Evolutionary conservation across 35 echinoderm and acorn worm species (phyloP).

Genomic region (Heliocidaris erythrogramma): DNA sequence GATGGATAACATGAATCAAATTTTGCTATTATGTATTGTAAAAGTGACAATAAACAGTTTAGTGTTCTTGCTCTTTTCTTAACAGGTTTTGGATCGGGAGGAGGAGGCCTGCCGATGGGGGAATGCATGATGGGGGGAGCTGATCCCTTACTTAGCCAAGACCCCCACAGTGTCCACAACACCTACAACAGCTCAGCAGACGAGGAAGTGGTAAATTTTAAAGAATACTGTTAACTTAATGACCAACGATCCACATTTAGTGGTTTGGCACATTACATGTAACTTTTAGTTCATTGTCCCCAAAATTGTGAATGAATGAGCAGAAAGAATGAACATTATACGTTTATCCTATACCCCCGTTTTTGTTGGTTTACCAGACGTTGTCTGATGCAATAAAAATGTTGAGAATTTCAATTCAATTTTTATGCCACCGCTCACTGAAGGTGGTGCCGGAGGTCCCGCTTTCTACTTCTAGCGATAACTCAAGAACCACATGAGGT

Average conservation of each 20-base stretch:
- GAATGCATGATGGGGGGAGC: conserved; percentile 87
- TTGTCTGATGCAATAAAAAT: too few species aligned
- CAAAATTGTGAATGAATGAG: background rate
- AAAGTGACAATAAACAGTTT: too few species aligned
- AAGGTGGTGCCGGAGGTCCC: too few species aligned
- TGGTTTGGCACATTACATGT: background rate
- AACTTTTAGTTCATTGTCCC: background rate
- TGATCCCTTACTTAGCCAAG: conserved; percentile 84
- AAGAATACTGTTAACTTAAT: background rate
- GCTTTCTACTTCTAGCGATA: too few species aligned
- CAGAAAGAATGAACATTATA: background rate
- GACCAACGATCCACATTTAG: background rate
- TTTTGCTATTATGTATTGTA: background rate
- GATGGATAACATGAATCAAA: background rate
- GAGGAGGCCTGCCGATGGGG: conserved; percentile 15
- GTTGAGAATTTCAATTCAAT: too few species aligned
- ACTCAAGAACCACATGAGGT: too few species aligned
- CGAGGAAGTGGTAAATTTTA: conserved; percentile 68
- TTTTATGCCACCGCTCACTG: too few species aligned
- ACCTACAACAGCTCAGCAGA: conserved; percentile 87
- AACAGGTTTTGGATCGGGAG: conserved; percentile 17
- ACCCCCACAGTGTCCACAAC: conserved; percentile 84
- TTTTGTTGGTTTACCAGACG: too few species aligned
- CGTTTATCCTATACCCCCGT: too few species aligned
- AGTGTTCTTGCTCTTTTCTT: background rate